phyloP scores from a whole-genome alignment of 2,113 vertebrate species.

The Enhydra lutris region DNA sequence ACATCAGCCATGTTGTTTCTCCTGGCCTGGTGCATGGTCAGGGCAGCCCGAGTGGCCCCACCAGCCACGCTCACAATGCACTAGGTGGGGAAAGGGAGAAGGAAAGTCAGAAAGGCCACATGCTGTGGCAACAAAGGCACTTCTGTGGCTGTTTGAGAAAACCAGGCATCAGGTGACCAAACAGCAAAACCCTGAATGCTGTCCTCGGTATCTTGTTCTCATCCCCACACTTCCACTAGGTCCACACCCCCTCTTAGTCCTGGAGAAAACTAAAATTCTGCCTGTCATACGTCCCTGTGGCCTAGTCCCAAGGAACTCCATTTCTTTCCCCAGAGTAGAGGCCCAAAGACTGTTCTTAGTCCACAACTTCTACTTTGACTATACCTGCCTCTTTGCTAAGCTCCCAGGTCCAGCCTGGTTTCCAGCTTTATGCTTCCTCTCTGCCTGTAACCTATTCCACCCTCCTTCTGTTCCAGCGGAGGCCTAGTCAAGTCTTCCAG shows the following conservation, averaged over 20 bases:
- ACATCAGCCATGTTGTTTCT: constrained; percentile 96
- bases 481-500: neutral
- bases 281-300: neutral
- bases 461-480: neutral
- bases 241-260: neutral
- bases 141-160: neutral
- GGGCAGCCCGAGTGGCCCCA: constrained; percentile 91
- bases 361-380: neutral
- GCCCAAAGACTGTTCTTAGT: neutral
- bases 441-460: neutral
- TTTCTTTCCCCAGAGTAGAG: neutral
- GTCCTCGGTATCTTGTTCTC: neutral
- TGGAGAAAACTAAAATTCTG: neutral
- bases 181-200: neutral
- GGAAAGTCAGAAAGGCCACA: neutral
- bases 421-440: neutral
- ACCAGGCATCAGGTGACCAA: neutral
- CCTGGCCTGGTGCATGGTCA: constrained; percentile 93
- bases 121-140: neutral
- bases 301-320: neutral
- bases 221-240: neutral
- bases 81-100: constrained; percentile 70
- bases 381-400: neutral
- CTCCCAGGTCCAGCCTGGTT: neutral
- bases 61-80: constrained; percentile 93